Evolutionary conservation across 35 echinoderm and acorn worm genomes (phyloP).

Genomic region (Apostichopus californicus): DNA sequence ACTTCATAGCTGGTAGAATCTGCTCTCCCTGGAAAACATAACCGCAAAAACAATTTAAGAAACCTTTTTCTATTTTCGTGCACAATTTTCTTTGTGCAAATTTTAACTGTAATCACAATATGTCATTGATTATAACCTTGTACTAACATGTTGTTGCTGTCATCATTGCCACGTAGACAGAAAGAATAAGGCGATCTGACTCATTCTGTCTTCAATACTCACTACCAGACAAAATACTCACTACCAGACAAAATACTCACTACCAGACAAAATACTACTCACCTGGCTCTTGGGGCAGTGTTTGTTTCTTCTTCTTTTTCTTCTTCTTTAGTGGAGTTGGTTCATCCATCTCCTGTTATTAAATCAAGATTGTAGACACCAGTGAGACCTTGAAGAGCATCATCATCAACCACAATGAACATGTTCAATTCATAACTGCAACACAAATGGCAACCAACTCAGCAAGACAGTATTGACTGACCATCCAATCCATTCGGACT

Average conservation of each 20-base stretch:
- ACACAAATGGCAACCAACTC: background rate
- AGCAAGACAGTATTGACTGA: no score
- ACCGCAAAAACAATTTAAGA: background rate
- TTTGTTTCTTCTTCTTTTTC: conserved; percentile 73
- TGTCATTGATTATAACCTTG: no score
- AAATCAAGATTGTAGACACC: no score
- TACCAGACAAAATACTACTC: background rate
- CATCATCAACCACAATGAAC: no score
- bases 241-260: no score
- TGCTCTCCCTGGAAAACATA: conserved; percentile 42
- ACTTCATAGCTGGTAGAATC: conserved; percentile 43
- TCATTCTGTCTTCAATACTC: background rate
- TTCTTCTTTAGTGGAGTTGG: conserved; percentile 55
- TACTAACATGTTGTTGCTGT: no score
- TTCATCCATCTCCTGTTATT: conserved; percentile 52
- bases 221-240: background rate
- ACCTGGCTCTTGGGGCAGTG: conserved; percentile 44
- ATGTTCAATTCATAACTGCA: no score
- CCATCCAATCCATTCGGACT: no score
- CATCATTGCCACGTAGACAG: no score
- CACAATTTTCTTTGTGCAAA: no score
- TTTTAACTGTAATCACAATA: no score
- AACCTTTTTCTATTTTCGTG: background rate
- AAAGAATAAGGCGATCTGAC: background rate
- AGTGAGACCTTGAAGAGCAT: no score